Conservation (phyloP, 92 coral and sea anemone genomes). For the Virgularia gustaviana region DNA sequence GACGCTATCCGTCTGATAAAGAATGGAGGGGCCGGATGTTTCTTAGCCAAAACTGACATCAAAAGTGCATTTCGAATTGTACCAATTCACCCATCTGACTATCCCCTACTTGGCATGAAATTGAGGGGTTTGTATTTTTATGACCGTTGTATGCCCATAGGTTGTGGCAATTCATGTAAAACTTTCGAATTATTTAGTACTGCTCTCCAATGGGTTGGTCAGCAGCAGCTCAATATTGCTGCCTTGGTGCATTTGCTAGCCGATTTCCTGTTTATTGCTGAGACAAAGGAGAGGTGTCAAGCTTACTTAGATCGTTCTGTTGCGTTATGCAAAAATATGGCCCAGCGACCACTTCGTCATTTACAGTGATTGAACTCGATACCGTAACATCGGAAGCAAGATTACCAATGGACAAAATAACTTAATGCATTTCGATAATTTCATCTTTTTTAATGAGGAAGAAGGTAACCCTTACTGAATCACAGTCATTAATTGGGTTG, state of each 20-base stretch:
- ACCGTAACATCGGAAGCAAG: constrained; percentile 50
- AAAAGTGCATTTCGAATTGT: too few relatives aligned
- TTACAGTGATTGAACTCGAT: constrained; percentile 59
- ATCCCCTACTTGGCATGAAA: constrained; percentile 41
- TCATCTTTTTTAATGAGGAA: constrained; percentile 5
- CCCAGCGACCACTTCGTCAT: constrained; percentile 40
- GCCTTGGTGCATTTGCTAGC: constrained; percentile 41
- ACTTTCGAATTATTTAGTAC: constrained; percentile 34
- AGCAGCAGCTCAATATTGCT: not conserved
- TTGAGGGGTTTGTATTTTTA: too few relatives aligned
- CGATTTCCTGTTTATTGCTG: constrained; percentile 45
- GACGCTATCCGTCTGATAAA: constrained; percentile 27
- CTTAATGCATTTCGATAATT: constrained; percentile 20
- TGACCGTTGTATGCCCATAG: too few relatives aligned
- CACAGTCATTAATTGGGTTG: constrained; percentile 52
- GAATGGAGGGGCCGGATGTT: constrained; percentile 28
- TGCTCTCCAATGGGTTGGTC: constrained; percentile 39
- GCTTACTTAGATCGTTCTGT: constrained; percentile 22
- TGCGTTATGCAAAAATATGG: constrained; percentile 25
- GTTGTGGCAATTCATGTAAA: constrained; percentile 4
- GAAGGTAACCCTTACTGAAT: constrained; percentile 42
- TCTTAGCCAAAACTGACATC: constrained; percentile 43
- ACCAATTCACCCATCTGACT: constrained; percentile 33
- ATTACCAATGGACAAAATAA: constrained; percentile 52
- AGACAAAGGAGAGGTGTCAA: constrained; percentile 2